Conservation (phyloP, 2,113 vertebrate genomes). For the Xyliphius kryptos region DNA sequence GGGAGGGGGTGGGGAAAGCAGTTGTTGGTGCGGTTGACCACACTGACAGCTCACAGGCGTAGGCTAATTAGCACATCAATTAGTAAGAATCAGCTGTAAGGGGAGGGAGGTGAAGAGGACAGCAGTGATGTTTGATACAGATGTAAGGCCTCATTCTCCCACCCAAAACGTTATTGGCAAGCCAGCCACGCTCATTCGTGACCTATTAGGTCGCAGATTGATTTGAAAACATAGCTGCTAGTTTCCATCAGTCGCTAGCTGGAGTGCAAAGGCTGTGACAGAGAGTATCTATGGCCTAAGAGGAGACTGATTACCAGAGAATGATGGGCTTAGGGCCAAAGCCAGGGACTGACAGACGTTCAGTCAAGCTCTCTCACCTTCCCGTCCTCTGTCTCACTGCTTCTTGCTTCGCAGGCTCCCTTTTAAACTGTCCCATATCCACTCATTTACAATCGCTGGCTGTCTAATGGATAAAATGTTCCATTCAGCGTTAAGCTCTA, state of each 20-base stretch:
- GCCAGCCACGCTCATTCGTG: constrained; percentile 60
- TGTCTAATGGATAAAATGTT: constrained; percentile 10
- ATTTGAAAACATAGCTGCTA: constrained; percentile 63
- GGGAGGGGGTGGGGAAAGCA: constrained; percentile 2
- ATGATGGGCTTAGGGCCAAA: constrained; percentile 58
- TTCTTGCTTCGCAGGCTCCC: constrained; percentile 7
- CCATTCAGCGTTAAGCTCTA: not conserved
- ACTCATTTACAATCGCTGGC: constrained; percentile 13
- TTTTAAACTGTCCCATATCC: constrained; percentile 21
- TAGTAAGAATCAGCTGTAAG: constrained; percentile 18
- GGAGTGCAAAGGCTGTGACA: constrained; percentile 61
- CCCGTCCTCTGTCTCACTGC: constrained; percentile 14
- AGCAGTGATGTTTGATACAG: constrained; percentile 37
- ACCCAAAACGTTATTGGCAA: constrained; percentile 60
- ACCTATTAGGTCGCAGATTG: constrained; percentile 70
- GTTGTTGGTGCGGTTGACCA: constrained; percentile 17
- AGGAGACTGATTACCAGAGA: constrained; percentile 59
- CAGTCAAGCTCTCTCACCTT: constrained; percentile 20
- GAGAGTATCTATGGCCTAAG: constrained; percentile 51
- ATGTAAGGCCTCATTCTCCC: constrained; percentile 41
- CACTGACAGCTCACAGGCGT: constrained; percentile 20
- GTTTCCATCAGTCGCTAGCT: constrained; percentile 60
- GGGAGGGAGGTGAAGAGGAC: not conserved
- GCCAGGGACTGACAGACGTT: constrained; percentile 47
- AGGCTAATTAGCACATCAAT: constrained; percentile 40